phyloP scores from a whole-genome alignment of 2,113 vertebrate genomes.

The Pampusana beccarii region DNA sequence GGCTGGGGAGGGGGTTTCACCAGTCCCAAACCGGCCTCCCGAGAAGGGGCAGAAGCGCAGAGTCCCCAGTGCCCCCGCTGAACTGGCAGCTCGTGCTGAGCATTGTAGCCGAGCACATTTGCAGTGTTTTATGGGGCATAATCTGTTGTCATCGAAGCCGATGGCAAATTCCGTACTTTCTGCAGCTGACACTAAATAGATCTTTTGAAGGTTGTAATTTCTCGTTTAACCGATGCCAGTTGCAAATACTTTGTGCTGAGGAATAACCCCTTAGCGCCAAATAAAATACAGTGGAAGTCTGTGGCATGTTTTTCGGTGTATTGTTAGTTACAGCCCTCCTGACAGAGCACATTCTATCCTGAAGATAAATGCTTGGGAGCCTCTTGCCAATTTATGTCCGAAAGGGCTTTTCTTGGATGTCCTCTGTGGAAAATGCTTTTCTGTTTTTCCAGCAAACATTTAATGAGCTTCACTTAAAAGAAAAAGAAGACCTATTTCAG shows the following conservation, averaged over 20 bases:
- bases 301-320: conserved; percentile 74
- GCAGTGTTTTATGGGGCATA: conserved; percentile 14
- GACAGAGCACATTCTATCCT: conserved; percentile 75
- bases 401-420: conserved; percentile 75
- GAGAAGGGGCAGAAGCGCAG: neutral
- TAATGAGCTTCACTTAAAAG: conserved; percentile 62
- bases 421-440: conserved; percentile 73
- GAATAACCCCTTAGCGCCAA: conserved; percentile 75
- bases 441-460: conserved; percentile 72
- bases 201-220: conserved; percentile 78
- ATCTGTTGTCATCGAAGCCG: conserved; percentile 69
- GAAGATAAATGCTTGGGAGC: conserved; percentile 74
- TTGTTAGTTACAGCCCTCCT: conserved; percentile 77
- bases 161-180: conserved; percentile 68
- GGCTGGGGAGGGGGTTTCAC: neutral
- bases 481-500: conserved; percentile 47
- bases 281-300: conserved; percentile 78
- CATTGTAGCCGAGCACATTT: neutral
- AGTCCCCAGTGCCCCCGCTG: neutral
- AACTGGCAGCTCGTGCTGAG: neutral
- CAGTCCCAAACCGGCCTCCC: neutral
- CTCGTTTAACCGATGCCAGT: conserved; percentile 76
- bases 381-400: conserved; percentile 67
- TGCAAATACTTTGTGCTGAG: conserved; percentile 75
- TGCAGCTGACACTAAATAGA: conserved; percentile 73